Evolutionary conservation across 2,888 invertebrate species (phyloP), one percentile per base, ranked within the genome.

Genomic region (Philaethria dido): DNA sequence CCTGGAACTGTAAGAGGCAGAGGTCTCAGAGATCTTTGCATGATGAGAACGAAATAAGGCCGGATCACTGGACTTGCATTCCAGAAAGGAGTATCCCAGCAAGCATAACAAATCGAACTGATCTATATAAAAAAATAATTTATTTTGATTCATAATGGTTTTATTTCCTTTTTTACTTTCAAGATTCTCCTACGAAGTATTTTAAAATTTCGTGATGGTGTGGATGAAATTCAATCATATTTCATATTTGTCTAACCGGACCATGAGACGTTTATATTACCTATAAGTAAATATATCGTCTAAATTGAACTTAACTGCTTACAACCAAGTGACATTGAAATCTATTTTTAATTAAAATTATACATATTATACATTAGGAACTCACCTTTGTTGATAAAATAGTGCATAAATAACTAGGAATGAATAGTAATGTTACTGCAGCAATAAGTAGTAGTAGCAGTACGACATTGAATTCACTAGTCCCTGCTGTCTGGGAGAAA

Each of bases 51-150:
- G 50, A 88, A 70, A 72, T 87, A 89, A 0, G 86, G 83, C 33
- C 85, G 77, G 47, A 89, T 77, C 20, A 79, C 75, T 0, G 77
- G 72, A n/a, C 78, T 78, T 0, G 83, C 82, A 18, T 84, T 80
- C 89, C 89, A 89, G 68, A 88, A 88, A 14, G 83, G 80, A 20
- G 77, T 79, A 45, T 79, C 71, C 80, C 80, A 86, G 71, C 89
- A 89, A 0, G 85, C 82, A 13, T 86, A 84, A 45, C 81, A 70
- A 11, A 89, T 73, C 14, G 84, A 83, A 36, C 68, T 77, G 2
- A 83, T 72, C 85, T 86, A 63, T 18, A 8, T 13, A 6, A 64
- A 65, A 33, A 25, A 13, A 39, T 16, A 36, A 18, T n/a, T n/a
- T n/a, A n/a, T n/a, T n/a, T n/a, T n/a, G n/a, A n/a, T n/a, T n/a